These are phyloP conservation scores for Pipra filicauda DNA, from an alignment of 2,113 vertebrate genomes.

Conservation along the genomic window DNA sequence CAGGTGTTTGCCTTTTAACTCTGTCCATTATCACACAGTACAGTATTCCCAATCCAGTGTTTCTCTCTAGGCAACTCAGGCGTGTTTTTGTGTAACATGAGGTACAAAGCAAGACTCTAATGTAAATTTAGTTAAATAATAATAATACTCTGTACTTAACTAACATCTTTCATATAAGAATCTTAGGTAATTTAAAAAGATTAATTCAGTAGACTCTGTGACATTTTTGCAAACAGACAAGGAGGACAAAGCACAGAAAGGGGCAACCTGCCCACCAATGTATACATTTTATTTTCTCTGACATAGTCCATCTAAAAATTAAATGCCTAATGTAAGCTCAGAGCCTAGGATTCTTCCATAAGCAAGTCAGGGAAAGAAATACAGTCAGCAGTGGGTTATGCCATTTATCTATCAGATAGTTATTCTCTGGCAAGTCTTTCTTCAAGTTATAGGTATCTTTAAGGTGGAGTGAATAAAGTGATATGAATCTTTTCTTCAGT, in stretches of 20 bases:
- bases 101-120: neutral
- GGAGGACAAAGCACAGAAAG: neutral
- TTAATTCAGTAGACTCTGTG: neutral
- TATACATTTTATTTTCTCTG: neutral
- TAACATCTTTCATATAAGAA: neutral
- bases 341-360: neutral
- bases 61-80: neutral
- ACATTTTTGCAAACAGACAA: neutral
- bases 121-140: neutral
- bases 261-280: accelerated
- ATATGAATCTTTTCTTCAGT: neutral
- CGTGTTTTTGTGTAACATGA: neutral
- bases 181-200: neutral
- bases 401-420: neutral
- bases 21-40: neutral
- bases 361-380: neutral
- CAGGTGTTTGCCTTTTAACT: neutral
- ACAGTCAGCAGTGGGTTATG: neutral
- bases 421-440: neutral
- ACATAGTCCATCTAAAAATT: neutral
- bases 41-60: neutral
- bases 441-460: neutral
- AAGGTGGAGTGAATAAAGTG: neutral
- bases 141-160: neutral
- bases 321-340: neutral